A percentile compares a stretch with the other conserved stretches of the same genome.
phyloP scores from a whole-genome alignment of 2,113 vertebrate genomes.

The Actenoides lindsayi region DNA sequence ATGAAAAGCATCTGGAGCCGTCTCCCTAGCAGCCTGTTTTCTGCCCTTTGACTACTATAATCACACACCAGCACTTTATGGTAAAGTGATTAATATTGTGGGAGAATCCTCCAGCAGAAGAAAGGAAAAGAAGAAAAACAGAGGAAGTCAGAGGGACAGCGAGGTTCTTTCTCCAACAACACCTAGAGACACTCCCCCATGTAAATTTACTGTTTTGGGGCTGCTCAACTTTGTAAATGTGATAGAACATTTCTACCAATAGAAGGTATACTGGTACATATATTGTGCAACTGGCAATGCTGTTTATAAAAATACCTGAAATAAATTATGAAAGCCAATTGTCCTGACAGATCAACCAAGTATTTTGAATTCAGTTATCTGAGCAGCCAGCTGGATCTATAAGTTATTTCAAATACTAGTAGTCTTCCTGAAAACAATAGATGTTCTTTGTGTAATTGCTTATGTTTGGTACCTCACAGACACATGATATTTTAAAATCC shows the following conservation, averaged over 20 bases:
- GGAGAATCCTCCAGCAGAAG: not conserved
- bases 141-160: not conserved
- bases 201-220: not conserved
- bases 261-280: not conserved
- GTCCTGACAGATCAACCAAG: not conserved
- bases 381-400: not conserved
- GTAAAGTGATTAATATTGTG: not conserved
- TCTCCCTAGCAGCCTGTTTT: not conserved
- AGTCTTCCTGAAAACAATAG: not conserved
- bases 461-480: not conserved
- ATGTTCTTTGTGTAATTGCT: not conserved
- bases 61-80: not conserved
- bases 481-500: not conserved
- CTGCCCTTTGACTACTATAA: not conserved
- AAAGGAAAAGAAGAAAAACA: not conserved
- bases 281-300: not conserved
- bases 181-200: accelerated
- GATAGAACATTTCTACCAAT: not conserved
- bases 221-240: not conserved
- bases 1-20: not conserved
- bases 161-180: not conserved
- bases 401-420: not conserved
- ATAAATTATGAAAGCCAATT: not conserved
- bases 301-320: not conserved
- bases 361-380: not conserved